Conservation (phyloP, 2,888 invertebrate species). For the Deladenus siricidicola region DNA sequence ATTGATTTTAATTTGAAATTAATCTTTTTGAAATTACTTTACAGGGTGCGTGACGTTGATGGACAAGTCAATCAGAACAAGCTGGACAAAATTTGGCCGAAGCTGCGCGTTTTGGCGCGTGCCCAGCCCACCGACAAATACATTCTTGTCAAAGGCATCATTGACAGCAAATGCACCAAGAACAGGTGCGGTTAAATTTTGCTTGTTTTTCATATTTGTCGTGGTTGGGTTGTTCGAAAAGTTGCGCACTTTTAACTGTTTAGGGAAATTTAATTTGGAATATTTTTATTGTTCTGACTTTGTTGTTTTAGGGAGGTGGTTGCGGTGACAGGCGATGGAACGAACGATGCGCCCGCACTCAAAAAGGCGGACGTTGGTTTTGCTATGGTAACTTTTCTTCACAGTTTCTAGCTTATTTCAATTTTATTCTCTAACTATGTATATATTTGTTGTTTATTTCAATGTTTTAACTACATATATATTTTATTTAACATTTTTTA, state of each 20-base stretch:
- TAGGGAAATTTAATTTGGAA: background rate
- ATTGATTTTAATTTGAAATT: too few relatives aligned
- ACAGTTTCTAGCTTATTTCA: too few relatives aligned
- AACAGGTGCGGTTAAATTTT: conserved; percentile 34
- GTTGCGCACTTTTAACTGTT: background rate
- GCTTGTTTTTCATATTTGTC: background rate
- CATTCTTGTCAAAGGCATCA: conserved; percentile 79
- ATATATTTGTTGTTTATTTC: too few relatives aligned
- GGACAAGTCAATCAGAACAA: conserved; percentile 39
- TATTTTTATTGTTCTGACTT: conserved; percentile 31
- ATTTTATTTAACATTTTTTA: background rate
- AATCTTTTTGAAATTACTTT: conserved; percentile 3
- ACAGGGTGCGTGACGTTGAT: conserved; percentile 54
- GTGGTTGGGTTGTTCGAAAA: background rate
- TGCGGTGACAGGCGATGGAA: conserved; percentile 63
- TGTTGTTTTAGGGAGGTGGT: conserved; percentile 69
- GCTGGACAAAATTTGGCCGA: conserved; percentile 69
- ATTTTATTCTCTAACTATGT: too few relatives aligned
- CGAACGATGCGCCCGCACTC: conserved; percentile 58
- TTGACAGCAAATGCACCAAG: conserved; percentile 40
- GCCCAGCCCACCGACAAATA: conserved; percentile 98
- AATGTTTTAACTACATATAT: background rate
- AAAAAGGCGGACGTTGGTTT: conserved; percentile 60
- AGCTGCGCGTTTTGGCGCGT: conserved; percentile 85
- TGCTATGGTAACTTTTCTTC: too few relatives aligned